phyloP scores from a whole-genome alignment of 2,797 vertebrate genomes.

The Lepilemur ruficaudatus region DNA sequence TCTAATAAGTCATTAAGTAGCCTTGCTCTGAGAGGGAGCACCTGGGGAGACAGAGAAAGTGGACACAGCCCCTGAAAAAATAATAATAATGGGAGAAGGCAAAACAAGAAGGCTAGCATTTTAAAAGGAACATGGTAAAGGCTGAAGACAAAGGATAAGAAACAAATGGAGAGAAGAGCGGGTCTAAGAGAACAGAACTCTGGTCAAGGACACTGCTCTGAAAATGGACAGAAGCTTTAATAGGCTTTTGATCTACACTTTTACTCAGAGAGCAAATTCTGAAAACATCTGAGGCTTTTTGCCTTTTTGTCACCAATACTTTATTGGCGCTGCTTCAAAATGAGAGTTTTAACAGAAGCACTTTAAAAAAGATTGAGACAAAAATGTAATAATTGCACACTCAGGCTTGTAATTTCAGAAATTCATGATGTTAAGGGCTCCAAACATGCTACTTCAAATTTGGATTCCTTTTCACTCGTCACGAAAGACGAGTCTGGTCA shows the following conservation, averaged over 20 bases:
- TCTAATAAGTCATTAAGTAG: neutral
- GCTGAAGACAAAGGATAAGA: neutral
- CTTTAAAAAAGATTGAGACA: slow-evolving; percentile 71
- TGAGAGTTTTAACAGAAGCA: slow-evolving; percentile 69
- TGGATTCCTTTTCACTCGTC: slow-evolving; percentile 66
- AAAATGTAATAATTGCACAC: slow-evolving; percentile 74
- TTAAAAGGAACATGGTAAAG: neutral
- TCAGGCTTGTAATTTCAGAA: slow-evolving; percentile 72
- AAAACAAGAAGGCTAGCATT: neutral
- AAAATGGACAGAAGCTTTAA: neutral
- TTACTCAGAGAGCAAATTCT: neutral
- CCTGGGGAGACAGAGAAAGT: neutral
- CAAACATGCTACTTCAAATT: slow-evolving; percentile 55
- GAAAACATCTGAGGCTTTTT: slow-evolving; percentile 37
- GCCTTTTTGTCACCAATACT: slow-evolving; percentile 35
- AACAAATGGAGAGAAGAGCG: neutral
- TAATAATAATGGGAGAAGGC: neutral
- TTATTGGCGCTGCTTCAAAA: slow-evolving; percentile 53
- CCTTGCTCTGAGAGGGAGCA: neutral
- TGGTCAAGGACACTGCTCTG: neutral
- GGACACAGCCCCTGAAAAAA: neutral
- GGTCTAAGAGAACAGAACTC: neutral
- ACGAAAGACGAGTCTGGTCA: neutral
- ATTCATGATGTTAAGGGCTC: slow-evolving; percentile 48
- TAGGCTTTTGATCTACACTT: neutral